Conservation (phyloP, 2,113 vertebrate genomes). For the Fukomys damarensis region DNA sequence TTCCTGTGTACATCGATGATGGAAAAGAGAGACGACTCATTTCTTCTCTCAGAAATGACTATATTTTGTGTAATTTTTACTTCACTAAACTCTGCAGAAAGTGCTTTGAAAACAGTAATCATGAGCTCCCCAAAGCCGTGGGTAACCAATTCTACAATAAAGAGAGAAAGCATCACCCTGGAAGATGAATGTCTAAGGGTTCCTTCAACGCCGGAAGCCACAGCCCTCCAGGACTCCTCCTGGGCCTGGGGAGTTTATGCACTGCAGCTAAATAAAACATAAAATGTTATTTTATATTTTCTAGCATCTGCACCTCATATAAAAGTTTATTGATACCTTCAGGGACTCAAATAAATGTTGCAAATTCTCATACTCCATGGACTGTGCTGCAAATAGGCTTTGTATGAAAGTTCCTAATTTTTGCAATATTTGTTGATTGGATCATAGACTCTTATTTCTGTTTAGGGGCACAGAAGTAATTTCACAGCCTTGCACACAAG, state of each 20-base stretch:
- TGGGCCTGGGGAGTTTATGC: background rate
- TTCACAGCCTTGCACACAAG: background rate
- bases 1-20: background rate
- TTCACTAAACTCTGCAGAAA: background rate
- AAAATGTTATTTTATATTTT: background rate
- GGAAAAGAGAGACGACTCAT: background rate
- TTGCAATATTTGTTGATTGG: background rate
- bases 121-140: background rate
- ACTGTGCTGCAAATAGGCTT: background rate
- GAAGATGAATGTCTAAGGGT: background rate
- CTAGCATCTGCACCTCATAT: background rate
- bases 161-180: background rate
- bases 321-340: slow-evolving; percentile 56
- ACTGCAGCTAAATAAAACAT: slow-evolving; percentile 14
- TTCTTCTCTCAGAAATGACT: background rate
- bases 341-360: slow-evolving; percentile 7
- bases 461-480: background rate
- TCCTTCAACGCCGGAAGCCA: background rate
- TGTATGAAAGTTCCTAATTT: background rate
- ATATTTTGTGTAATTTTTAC: background rate
- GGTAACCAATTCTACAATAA: background rate
- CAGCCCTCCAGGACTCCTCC: background rate
- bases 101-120: slow-evolving; percentile 28
- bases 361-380: background rate
- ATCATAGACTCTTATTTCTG: background rate